Percentiles rank a stretch among this genome's conserved stretches.
phyloP scores from a whole-genome alignment of 2,797 vertebrate species.

The Squalus acanthias region DNA sequence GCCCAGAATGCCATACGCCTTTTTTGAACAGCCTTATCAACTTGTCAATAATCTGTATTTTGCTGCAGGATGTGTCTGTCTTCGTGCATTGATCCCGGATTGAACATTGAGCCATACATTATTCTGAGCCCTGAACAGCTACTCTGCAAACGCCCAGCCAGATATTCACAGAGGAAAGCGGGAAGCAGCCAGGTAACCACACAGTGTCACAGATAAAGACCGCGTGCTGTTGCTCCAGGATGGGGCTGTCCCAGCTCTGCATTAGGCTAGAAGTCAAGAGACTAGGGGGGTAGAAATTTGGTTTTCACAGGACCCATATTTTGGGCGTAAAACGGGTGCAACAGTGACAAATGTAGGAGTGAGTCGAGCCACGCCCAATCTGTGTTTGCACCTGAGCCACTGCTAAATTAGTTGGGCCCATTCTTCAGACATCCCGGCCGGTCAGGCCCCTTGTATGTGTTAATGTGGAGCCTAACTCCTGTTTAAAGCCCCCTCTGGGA shows the following conservation, averaged over 20 bases:
- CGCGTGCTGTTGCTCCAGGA: not conserved
- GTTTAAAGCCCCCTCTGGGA: not conserved
- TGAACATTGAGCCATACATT: constrained; percentile 51
- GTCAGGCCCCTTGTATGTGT: not conserved
- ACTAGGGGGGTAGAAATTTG: not conserved
- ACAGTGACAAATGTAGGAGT: not conserved
- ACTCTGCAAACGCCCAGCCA: constrained; percentile 42
- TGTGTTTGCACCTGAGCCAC: not conserved
- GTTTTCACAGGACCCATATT: too few relatives aligned
- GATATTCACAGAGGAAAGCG: not conserved
- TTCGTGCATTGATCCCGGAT: constrained; percentile 54
- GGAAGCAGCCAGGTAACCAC: not conserved
- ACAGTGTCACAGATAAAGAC: not conserved
- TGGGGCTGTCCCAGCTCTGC: not conserved
- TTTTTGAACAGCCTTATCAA: not conserved
- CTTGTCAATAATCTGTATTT: constrained; percentile 37
- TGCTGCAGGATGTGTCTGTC: constrained; percentile 49
- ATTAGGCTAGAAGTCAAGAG: not conserved
- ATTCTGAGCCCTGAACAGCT: constrained; percentile 54
- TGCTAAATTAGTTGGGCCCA: not conserved
- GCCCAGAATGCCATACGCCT: not conserved
- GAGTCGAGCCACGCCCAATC: not conserved
- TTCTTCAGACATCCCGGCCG: not conserved
- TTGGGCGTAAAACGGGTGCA: not conserved
- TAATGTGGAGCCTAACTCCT: too few relatives aligned